Conservation (phyloP, 2,797 vertebrate genomes). For the Lemur catta region DNA sequence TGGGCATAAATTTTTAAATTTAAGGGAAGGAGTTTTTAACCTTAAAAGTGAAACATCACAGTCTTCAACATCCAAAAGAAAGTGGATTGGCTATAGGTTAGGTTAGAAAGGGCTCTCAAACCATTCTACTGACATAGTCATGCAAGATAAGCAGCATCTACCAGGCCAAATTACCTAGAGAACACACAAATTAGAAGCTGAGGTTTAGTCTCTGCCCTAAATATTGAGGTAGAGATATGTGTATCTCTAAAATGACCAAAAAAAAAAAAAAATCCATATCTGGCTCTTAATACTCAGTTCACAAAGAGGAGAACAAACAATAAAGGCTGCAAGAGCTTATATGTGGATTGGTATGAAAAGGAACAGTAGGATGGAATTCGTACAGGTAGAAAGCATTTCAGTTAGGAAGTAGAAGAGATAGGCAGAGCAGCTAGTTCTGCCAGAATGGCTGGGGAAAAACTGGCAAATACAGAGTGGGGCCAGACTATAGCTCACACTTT, state of each 20-base stretch:
- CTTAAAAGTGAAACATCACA: not conserved
- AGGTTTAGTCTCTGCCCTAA: not conserved
- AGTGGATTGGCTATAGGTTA: not conserved
- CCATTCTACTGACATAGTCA: not conserved
- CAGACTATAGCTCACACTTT: not conserved
- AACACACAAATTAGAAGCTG: slow-evolving; percentile 8
- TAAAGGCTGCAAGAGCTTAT: not conserved
- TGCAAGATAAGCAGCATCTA: not conserved
- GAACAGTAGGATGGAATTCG: not conserved
- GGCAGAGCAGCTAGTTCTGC: not conserved
- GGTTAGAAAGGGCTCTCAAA: not conserved
- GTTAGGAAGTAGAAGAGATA: not conserved
- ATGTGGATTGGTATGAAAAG: not conserved
- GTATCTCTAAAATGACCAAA: not conserved
- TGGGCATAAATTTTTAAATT: not conserved
- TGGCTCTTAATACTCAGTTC: not conserved
- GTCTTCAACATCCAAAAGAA: not conserved
- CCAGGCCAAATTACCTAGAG: not conserved
- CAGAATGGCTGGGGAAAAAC: not conserved
- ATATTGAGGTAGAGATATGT: not conserved
- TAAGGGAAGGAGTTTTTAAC: slow-evolving; percentile 15
- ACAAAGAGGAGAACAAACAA: not conserved
- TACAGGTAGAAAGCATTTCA: not conserved
- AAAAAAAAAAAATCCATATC: not conserved
- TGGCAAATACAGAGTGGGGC: not conserved